phyloP scores from a whole-genome alignment of 2,797 vertebrate species.

The Acrossocheilus fasciatus region DNA sequence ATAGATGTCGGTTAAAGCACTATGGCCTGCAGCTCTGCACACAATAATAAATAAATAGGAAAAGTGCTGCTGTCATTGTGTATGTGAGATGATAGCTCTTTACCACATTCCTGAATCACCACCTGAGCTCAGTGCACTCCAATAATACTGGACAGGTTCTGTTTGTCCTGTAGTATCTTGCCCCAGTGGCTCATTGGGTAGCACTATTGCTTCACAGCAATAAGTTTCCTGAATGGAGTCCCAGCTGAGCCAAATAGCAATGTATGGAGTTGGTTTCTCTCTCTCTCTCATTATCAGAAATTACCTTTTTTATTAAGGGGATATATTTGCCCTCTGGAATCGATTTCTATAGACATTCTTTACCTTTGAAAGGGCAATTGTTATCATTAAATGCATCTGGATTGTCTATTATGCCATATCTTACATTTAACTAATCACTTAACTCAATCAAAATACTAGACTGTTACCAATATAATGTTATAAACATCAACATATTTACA shows the following conservation, averaged over 20 bases:
- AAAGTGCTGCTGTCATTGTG: not conserved
- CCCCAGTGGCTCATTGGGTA: not conserved
- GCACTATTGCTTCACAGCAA: not conserved
- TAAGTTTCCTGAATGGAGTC: not conserved
- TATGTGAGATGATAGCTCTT: conserved; percentile 8
- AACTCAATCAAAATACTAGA: not conserved
- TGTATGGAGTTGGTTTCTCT: not conserved
- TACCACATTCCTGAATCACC: not conserved
- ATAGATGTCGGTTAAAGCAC: conserved; percentile 7
- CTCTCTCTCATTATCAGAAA: not conserved
- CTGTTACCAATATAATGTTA: not conserved
- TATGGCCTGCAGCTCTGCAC: conserved; percentile 22
- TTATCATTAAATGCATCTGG: not conserved
- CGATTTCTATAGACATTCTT: not conserved
- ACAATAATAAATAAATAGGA: conserved; percentile 36
- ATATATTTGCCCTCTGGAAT: not conserved
- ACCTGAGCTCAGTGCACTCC: conserved; percentile 13
- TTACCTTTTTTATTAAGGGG: not conserved
- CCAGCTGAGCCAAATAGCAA: not conserved
- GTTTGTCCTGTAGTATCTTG: not conserved
- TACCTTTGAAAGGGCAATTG: not conserved
- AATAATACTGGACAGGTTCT: not conserved
- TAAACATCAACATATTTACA: not conserved
- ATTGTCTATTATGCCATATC: not conserved
- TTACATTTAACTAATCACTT: not conserved